Evolutionary conservation across 2,888 invertebrate genomes (phyloP).

Genomic region (Phragmatobia fuliginosa): DNA sequence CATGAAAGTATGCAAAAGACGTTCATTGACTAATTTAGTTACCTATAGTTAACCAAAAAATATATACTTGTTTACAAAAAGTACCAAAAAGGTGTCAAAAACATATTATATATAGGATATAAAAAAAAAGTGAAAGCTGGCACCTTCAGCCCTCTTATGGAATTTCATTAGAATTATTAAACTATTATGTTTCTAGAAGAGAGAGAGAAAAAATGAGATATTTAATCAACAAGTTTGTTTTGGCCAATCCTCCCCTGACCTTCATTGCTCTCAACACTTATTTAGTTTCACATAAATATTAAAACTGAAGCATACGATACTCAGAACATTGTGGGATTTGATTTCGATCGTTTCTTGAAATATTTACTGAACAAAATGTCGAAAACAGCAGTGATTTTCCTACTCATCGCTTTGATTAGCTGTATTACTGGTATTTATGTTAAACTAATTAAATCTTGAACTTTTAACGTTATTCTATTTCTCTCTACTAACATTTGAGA

Average conservation of each 20-base stretch:
- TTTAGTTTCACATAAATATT: constrained; percentile 9
- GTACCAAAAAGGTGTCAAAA: no score
- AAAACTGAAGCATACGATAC: neutral
- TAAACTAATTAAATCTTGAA: neutral
- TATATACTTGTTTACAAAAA: no score
- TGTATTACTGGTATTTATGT: constrained; percentile 13
- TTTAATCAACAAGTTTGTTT: neutral
- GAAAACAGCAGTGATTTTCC: constrained; percentile 1
- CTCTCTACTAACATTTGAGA: neutral
- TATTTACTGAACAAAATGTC: constrained; percentile 4
- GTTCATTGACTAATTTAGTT: no score
- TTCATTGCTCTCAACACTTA: neutral
- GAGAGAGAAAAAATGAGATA: neutral
- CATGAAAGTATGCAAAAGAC: no score
- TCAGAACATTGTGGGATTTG: constrained; percentile 9
- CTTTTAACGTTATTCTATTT: neutral
- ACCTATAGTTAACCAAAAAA: no score
- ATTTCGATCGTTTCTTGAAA: neutral
- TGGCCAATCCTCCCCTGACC: constrained; percentile 2
- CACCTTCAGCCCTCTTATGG: no score
- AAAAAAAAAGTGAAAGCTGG: no score
- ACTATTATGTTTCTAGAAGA: no score
- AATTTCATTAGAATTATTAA: no score
- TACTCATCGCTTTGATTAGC: constrained; percentile 4
- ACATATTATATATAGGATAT: no score